Evolutionary conservation across 2,797 vertebrate genomes (phyloP), one percentile per base, ranked within the genome.

Genomic region (Chelon labrosus): DNA sequence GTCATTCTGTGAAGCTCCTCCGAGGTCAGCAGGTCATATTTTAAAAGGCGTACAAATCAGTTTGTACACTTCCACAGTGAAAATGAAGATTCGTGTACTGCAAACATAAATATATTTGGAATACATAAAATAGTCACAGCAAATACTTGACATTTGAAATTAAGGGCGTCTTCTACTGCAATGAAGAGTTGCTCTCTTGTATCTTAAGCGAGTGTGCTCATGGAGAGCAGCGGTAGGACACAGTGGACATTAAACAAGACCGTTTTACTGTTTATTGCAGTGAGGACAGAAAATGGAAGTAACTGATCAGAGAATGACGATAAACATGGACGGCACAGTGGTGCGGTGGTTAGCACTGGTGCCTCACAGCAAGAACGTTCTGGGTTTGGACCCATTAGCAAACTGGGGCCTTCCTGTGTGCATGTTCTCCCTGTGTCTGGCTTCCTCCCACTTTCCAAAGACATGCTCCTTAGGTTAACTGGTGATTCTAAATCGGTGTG

Each of bases 51-150:
- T 50, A 41, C 27, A 55, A 20, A 39, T 56, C 61, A 63, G 61
- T 66, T 63, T 16, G 60, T 57, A 64, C 20, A 46, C 66, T 31
- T 63, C 42, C 19, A 37, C 39, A 27, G 66, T 57, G 63, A 85
- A 74, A 70, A 73, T 56, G 12, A 86, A 38, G 59, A 67, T 69
- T 74, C 47, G 52, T 56, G 17, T 63, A 22, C 60, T 71, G 16
- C 51, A 74, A 39, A 65, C 41, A 51, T 39, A 16, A 17, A 17
- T 1, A 17, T 14, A 44, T 44, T 14, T 7, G 3, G n/a, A 17
- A 19, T 19, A 19, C 9, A 69, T 58, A 31, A 20, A 55, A 19
- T 5, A 35, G 13, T 31, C 69, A 19, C 6, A 56, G 58, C 42
- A 53, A 27, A 51, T 54, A 65, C 70, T 68, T 71, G 67, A 60